Conservation (phyloP, 1,140 invertebrate species). For the Drosophila melanogaster region Release_6_plus_ISO1_MT NT_033777.3:21987001-21987500, state of each 20-base stretch:
- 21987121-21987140: constrained; percentile 79
- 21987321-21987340: constrained; percentile 59
- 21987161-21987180: constrained; percentile 23
- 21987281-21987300: constrained; percentile 4
- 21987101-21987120: constrained; percentile 22
- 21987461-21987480: constrained; percentile 11
- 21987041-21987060: constrained; percentile 81
- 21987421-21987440: constrained; percentile 25
- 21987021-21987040: constrained; percentile 55
- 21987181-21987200: constrained; percentile 54
- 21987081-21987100: constrained; percentile 19
- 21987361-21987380: constrained; percentile 79
- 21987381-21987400: constrained; percentile 59
- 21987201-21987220: constrained; percentile 32
- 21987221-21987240: constrained; percentile 55
- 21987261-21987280: constrained; percentile 57
- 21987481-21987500: constrained; percentile 19
- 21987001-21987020: constrained; percentile 82
- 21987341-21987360: constrained; percentile 73
- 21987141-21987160: constrained; percentile 50
- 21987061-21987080: constrained; percentile 64
- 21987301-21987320: constrained; percentile 42
- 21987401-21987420: constrained; percentile 11
- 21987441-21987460: constrained; percentile 52
- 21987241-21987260: constrained; percentile 76